These are phyloP conservation scores for Pristionchus maxplancki DNA, from an alignment of 2,888 invertebrate genomes.

Conservation along the genomic window DNA sequence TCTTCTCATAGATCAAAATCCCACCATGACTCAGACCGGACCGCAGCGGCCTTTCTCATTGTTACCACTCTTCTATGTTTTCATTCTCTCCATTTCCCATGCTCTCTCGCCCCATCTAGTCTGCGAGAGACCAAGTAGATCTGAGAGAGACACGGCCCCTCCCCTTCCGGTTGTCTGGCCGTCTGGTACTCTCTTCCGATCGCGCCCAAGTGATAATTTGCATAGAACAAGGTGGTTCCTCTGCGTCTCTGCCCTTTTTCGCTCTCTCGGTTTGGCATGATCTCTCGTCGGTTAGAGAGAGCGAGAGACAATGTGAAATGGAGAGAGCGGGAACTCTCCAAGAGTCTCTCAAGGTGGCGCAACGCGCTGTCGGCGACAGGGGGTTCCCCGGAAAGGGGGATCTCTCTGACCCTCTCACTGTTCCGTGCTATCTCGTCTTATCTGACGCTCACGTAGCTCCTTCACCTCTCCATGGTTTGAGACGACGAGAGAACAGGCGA, in stretches of 20 bases:
- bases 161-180: conserved; percentile 10
- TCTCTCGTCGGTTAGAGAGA: neutral
- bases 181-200: neutral
- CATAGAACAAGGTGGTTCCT: neutral
- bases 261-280: neutral
- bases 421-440: too few species aligned
- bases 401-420: neutral
- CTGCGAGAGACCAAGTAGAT: too few species aligned
- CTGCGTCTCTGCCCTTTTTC: conserved; percentile 2
- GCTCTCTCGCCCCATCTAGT: neutral
- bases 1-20: neutral
- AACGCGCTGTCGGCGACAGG: neutral
- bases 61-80: neutral
- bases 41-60: neutral
- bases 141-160: neutral
- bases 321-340: too few species aligned
- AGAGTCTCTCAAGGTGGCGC: neutral
- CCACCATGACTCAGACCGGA: neutral
- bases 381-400: neutral
- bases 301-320: too few species aligned
- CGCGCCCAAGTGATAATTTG: conserved; percentile 16
- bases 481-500: neutral
- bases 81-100: neutral
- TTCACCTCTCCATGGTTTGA: neutral
- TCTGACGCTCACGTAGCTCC: neutral